Evolutionary conservation across 2,888 invertebrate genomes (phyloP).

Genomic region (Choristoneura rosaceana): DNA sequence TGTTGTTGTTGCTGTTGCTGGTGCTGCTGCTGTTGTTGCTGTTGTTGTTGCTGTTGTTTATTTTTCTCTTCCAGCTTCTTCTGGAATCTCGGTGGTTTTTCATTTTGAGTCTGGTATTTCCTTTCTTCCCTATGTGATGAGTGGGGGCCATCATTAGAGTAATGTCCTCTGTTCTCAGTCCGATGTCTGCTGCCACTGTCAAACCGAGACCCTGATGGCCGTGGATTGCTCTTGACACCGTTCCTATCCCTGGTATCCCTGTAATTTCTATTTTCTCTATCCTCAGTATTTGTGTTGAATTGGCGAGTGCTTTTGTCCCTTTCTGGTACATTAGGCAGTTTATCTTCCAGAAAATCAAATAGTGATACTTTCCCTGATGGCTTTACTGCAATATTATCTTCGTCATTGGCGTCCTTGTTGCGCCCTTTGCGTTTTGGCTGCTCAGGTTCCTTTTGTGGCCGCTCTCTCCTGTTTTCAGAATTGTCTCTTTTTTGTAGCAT

Average conservation of each 20-base stretch:
- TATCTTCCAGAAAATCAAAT: slow-evolving; percentile 93
- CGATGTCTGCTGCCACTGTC: slow-evolving; percentile 66
- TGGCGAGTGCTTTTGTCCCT: slow-evolving; percentile 70
- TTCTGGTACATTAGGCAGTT: slow-evolving; percentile 87
- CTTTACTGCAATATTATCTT: slow-evolving; percentile 87
- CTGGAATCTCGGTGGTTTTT: slow-evolving; percentile 87
- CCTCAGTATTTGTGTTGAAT: slow-evolving; percentile 62
- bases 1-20: slow-evolving; percentile 62
- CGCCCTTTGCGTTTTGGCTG: slow-evolving; percentile 79
- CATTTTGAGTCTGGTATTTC: slow-evolving; percentile 76
- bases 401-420: slow-evolving; percentile 79
- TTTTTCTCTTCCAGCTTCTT: slow-evolving; percentile 81
- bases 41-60: slow-evolving; percentile 71
- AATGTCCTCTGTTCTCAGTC: slow-evolving; percentile 69
- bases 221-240: slow-evolving; percentile 64
- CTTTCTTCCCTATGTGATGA: slow-evolving; percentile 69
- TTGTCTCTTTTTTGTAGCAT: slow-evolving; percentile 87
- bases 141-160: slow-evolving; percentile 70
- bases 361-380: slow-evolving; percentile 92
- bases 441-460: slow-evolving; percentile 72
- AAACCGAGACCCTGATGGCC: slow-evolving; percentile 68
- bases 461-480: slow-evolving; percentile 77
- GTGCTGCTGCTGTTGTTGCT: slow-evolving; percentile 58
- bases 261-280: slow-evolving; percentile 67
- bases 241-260: slow-evolving; percentile 66